Base-by-base conservation (phyloP, 2,888 invertebrate genomes). In the Erebia ligea region DNA sequence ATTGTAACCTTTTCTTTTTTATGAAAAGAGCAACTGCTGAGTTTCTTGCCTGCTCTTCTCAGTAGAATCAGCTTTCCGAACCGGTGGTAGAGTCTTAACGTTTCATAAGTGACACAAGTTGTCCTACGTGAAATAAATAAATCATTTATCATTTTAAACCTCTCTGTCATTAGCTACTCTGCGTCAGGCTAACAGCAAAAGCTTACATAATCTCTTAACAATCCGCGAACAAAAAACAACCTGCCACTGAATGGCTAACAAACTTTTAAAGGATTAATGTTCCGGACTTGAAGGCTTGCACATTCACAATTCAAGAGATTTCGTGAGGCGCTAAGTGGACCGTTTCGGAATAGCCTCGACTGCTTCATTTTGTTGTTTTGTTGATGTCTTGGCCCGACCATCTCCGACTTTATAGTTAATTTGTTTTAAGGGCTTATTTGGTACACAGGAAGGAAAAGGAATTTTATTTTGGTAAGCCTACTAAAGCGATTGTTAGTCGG, bases 261-360 rank as follows among this genome's bases (percentile, higher is more conserved):
- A 57, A 68, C 68, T 63, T 48, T 68, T 21, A 58, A 57, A 65
- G 58, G 69, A 69, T 69, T 69, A 69, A 69, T 42, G 64, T 69
- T 50, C 62, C 40, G 58, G 58, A 69, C 58, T 48, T 17, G 25
- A 64, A 69, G 58, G 42, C 50, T 58, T 21, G 57, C 66, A 59
- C 69, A 52, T 69, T 68, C 58, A 64, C 64, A 58, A 69, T 66
- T 19, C 66, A 58, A 34, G 40, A 65, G 58, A 58, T 65, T 64
- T 34, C 25, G 52, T 34, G 40, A 64, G 50, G 21, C 21, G 63
- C 54, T 54, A 54, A 19, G 54, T 54, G 34, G 25, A 57, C 10
- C 54, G 19, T 54, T 54, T 19, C 11, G 9, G 17, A 50, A 67
- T 48, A 17, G 64, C 58, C 11, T 50, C 19, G 19, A 56, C 42